Conservation (phyloP, 2,888 invertebrate species). For the Xanthorhoe designata region DNA sequence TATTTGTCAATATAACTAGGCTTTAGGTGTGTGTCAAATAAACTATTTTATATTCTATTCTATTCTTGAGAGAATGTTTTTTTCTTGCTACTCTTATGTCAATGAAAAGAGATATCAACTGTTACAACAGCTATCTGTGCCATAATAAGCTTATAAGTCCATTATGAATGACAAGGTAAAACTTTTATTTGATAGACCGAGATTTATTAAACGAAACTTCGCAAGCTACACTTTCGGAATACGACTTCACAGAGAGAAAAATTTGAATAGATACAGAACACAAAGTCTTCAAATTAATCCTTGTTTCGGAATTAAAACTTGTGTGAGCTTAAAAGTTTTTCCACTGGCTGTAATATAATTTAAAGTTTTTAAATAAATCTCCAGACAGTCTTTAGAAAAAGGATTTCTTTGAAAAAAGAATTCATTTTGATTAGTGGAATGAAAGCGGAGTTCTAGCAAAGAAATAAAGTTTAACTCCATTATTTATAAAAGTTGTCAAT, state of each 20-base stretch:
- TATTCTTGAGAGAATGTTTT: no score
- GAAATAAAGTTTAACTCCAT: neutral
- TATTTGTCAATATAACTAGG: no score
- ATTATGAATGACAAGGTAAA: no score
- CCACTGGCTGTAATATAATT: conserved; percentile 11
- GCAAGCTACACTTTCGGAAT: conserved; percentile 9
- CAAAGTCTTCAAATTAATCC: conserved; percentile 25
- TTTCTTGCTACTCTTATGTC: no score
- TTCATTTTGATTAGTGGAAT: conserved; percentile 6
- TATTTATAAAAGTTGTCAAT: no score
- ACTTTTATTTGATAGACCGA: conserved; percentile 9
- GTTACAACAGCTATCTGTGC: no score
- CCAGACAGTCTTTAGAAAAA: conserved; percentile 13
- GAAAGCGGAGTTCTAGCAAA: conserved; percentile 2
- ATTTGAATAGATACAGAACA: conserved; percentile 26
- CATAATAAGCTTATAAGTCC: no score
- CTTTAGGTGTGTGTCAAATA: no score
- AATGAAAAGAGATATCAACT: no score
- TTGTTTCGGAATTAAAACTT: conserved; percentile 29
- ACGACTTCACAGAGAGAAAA: conserved; percentile 17
- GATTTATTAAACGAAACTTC: conserved; percentile 16
- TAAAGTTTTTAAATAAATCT: conserved; percentile 11
- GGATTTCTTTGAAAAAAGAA: conserved; percentile 13
- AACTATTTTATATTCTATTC: no score
- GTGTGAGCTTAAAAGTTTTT: conserved; percentile 23